Evolutionary conservation across 2,888 invertebrate species (phyloP).

Genomic region (Nysson spinosus): DNA sequence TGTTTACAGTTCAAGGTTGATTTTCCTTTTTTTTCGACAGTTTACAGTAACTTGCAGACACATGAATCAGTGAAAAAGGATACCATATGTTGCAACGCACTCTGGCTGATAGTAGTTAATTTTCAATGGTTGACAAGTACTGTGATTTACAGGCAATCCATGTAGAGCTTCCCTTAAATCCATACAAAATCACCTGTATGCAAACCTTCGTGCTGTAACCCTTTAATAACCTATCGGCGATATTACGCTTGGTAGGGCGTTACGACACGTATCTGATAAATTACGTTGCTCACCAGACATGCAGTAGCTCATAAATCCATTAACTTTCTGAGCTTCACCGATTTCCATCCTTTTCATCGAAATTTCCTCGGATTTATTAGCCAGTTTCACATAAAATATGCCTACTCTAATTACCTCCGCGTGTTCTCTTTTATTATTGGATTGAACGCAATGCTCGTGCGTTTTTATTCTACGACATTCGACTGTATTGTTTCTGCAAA

Average conservation of each 20-base stretch:
- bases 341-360: conserved; percentile 34
- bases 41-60: too few relatives aligned
- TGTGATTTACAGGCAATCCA: conserved; percentile 36
- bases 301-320: conserved; percentile 40
- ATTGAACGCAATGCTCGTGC: too few relatives aligned
- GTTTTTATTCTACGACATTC: too few relatives aligned
- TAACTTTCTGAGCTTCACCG: conserved; percentile 33
- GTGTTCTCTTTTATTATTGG: too few relatives aligned
- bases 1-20: too few relatives aligned
- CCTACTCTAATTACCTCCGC: too few relatives aligned
- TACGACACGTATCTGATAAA: conserved; percentile 45
- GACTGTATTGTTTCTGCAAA: too few relatives aligned
- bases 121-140: conserved; percentile 28
- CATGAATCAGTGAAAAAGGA: not conserved
- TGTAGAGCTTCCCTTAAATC: not conserved
- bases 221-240: conserved; percentile 51
- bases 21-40: too few relatives aligned
- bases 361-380: conserved; percentile 26
- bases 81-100: not conserved
- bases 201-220: conserved; percentile 34
- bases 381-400: not conserved
- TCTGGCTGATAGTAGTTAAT: conserved; percentile 33
- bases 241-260: conserved; percentile 43
- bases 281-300: conserved; percentile 40
- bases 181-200: not conserved